Evolutionary conservation across 2,113 vertebrate species (phyloP).

Genomic region (Chascanopsetta lugubris): DNA sequence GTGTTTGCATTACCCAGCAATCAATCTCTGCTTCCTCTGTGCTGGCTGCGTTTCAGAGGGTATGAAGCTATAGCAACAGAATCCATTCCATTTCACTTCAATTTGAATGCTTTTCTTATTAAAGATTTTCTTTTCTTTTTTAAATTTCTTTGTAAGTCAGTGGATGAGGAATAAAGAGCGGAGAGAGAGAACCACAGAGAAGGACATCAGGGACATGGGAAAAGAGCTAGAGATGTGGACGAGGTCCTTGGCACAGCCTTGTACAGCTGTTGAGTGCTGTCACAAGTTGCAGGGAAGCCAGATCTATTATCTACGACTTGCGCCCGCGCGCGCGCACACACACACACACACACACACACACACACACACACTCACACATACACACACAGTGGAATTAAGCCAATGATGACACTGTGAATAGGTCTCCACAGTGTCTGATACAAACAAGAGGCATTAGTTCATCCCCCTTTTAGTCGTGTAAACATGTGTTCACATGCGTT

Average conservation of each 20-base stretch:
- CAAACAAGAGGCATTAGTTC: slow-evolving; percentile 44
- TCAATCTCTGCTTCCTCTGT: not conserved
- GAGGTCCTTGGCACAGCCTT: slow-evolving; percentile 43
- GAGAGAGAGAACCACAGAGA: not conserved
- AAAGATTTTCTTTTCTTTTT: too few relatives aligned
- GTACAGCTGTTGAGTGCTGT: slow-evolving; percentile 68
- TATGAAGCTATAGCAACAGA: not conserved
- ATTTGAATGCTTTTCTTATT: too few relatives aligned
- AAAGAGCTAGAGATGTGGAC: not conserved
- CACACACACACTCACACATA: slow-evolving; percentile 21
- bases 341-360: slow-evolving; percentile 12
- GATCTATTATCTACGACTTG: slow-evolving; percentile 53
- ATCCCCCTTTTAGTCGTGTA: slow-evolving; percentile 36
- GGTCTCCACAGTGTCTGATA: slow-evolving; percentile 35
- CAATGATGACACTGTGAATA: slow-evolving; percentile 26
- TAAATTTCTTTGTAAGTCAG: not conserved
- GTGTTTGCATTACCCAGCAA: slow-evolving; percentile 3
- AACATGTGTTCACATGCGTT: slow-evolving; percentile 35
- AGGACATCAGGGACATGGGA: not conserved
- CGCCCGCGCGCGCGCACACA: not conserved
- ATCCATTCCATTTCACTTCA: too few relatives aligned
- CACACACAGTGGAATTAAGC: slow-evolving; percentile 39
- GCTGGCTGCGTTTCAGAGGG: not conserved
- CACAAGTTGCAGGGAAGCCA: slow-evolving; percentile 46
- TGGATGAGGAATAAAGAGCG: too few relatives aligned